Evolutionary conservation across 1,140 invertebrate species (phyloP), one percentile per base, ranked within the genome.

Genomic region (Cherax destructor): DNA sequence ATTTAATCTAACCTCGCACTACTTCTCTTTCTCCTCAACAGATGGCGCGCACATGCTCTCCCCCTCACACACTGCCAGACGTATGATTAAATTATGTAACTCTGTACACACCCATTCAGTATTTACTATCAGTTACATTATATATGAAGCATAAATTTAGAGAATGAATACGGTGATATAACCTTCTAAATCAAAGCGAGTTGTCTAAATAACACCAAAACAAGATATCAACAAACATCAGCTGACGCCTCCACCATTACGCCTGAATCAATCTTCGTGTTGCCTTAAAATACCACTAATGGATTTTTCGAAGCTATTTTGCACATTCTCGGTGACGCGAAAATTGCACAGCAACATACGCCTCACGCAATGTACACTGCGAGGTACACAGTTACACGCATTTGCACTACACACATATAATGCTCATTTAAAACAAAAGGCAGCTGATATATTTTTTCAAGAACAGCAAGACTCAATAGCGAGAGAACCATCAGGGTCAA

Each of bases 11-110:
- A 41, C 5, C 69, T 16, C 72, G 21, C 6, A 13, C 41, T 50
- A 30, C 61, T 77, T 78, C 74, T 69, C 72, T 3, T 3, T 77
- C 47, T 50, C 16, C 50, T n/a, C 84, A 61, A 59, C 50, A 86
- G 84, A 78, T 78, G 84, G 84, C 84, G 50, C 41, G 47, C 59
- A 21, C 50, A 86, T 86, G 21, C 50, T 47, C 50, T 16, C 52
- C 84, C 6, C 47, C 69, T 1, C 13, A 5, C 61, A 9, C 24
- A 24, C 81, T 52, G 84, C 74, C 72, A 77, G 84, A 56, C 65
- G 72, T 86, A 86, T 59, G 56, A 77, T 59, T 10, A 56, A 47
- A 52, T 41, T 16, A 86, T 30, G 18, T 78, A 86, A 41, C 59
- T 86, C 24, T 69, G 3, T 61, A 65, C 41, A 69, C 24, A 30